phyloP scores from a whole-genome alignment of 2,113 vertebrate species.

The Anas platyrhynchos region DNA sequence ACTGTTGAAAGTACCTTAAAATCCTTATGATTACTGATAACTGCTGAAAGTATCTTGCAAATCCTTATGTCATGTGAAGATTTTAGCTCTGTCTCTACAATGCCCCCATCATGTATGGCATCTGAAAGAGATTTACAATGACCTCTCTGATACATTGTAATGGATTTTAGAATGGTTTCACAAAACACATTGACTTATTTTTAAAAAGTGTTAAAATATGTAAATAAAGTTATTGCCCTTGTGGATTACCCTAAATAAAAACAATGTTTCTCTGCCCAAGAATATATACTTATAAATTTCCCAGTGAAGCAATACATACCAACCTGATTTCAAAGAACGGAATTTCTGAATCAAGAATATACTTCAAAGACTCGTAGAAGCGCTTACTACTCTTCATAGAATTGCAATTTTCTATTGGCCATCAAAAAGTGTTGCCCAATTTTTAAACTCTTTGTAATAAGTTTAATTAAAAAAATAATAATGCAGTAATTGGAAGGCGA shows the following conservation, averaged over 20 bases:
- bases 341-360: not conserved
- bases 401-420: not conserved
- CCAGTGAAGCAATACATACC: not conserved
- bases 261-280: not conserved
- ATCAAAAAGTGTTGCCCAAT: not conserved
- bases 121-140: not conserved
- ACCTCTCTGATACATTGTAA: not conserved
- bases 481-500: not conserved
- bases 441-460: constrained; percentile 13
- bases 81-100: not conserved
- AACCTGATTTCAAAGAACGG: not conserved
- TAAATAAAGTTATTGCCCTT: not conserved
- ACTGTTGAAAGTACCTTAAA: not conserved
- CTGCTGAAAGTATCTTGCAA: not conserved
- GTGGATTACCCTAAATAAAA: not conserved
- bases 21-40: not conserved
- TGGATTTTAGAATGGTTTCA: not conserved
- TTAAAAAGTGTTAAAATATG: not conserved
- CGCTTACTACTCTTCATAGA: not conserved
- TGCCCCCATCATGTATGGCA: not conserved
- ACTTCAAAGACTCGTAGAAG: not conserved
- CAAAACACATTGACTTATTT: not conserved
- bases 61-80: not conserved
- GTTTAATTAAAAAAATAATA: not conserved
- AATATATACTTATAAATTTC: not conserved